phyloP scores from a whole-genome alignment of 2,888 invertebrate genomes.

The Cheilosia grossa region DNA sequence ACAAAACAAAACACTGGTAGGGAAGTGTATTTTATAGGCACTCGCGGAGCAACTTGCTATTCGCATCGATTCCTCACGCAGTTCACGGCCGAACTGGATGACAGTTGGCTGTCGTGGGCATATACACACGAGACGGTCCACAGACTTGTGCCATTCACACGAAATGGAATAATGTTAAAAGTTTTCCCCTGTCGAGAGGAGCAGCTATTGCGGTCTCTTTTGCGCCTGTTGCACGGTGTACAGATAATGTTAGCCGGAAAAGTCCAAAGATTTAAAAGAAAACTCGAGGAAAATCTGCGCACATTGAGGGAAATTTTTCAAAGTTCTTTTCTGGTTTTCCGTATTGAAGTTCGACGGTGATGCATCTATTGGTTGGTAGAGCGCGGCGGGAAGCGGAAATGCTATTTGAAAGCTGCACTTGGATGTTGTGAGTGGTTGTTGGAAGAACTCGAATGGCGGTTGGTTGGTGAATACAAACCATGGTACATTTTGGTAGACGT shows the following conservation, averaged over 20 bases:
- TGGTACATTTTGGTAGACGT: too few relatives aligned
- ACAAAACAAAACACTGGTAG: conserved; percentile 33
- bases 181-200: conserved; percentile 15
- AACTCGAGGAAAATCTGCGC: conserved; percentile 51
- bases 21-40: conserved; percentile 14
- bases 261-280: conserved; percentile 30
- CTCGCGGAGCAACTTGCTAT: conserved; percentile 64
- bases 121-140: conserved; percentile 53
- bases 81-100: conserved; percentile 75
- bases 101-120: conserved; percentile 57
- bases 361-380: neutral
- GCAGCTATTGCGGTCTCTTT: conserved; percentile 61
- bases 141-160: conserved; percentile 23
- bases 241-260: conserved; percentile 42
- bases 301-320: conserved; percentile 42
- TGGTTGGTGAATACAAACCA: too few relatives aligned
- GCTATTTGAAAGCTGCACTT: neutral
- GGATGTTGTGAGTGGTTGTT: neutral
- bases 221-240: conserved; percentile 56
- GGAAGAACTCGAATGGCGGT: neutral
- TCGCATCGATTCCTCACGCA: conserved; percentile 74
- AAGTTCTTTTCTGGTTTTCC: neutral
- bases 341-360: neutral
- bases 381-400: conserved; percentile 1
- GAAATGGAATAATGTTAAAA: neutral